phyloP scores from a whole-genome alignment of 2,113 vertebrate species.

The Tachysurus vachellii region DNA sequence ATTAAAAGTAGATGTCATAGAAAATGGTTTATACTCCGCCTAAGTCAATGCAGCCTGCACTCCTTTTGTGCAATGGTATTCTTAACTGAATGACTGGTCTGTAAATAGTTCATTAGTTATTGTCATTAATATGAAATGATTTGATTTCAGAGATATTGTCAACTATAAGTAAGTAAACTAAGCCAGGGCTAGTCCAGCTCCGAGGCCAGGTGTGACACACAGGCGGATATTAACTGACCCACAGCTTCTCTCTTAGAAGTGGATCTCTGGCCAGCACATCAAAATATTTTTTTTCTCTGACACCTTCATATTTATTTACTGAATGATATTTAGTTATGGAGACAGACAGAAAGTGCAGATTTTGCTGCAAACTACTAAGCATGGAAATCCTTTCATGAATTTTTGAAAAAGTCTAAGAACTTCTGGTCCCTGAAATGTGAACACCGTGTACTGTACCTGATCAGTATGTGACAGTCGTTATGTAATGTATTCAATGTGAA shows the following conservation, averaged over 20 bases:
- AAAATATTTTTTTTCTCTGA: neutral
- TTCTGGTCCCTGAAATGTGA: too few relatives aligned
- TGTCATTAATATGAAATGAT: too few relatives aligned
- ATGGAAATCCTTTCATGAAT: neutral
- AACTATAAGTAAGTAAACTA: neutral
- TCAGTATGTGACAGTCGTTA: neutral
- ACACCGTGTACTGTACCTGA: too few relatives aligned
- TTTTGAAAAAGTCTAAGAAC: neutral
- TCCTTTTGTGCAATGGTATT: too few relatives aligned
- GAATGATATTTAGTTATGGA: neutral
- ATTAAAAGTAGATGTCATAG: neutral
- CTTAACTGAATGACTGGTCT: too few relatives aligned
- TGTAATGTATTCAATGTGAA: too few relatives aligned
- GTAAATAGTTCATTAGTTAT: too few relatives aligned
- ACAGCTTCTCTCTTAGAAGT: neutral
- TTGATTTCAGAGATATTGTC: neutral
- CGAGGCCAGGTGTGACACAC: neutral
- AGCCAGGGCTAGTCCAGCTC: neutral
- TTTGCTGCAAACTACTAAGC: neutral
- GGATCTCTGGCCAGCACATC: neutral
- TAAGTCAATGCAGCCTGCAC: too few relatives aligned
- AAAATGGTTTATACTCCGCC: neutral
- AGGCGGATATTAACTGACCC: neutral
- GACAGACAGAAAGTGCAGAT: too few relatives aligned
- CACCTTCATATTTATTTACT: neutral